Conservation (phyloP, 2,888 invertebrate species). For the Papilio gigon region DNA sequence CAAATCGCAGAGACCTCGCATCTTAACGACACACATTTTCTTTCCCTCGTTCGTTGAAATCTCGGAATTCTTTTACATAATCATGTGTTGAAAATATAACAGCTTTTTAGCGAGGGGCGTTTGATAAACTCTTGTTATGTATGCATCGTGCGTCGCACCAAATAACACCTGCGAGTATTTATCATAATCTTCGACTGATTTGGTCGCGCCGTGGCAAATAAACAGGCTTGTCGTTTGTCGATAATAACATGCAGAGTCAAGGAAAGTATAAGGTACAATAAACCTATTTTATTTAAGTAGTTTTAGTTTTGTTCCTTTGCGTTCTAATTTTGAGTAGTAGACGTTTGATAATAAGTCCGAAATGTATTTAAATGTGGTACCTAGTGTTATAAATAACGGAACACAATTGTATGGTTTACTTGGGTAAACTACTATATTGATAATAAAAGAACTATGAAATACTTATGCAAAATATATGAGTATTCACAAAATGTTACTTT, state of each 20-base stretch:
- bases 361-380: neutral
- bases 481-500: slow-evolving; percentile 5
- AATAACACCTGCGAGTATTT: slow-evolving; percentile 72
- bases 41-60: slow-evolving; percentile 67
- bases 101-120: slow-evolving; percentile 71
- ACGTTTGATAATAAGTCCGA: neutral
- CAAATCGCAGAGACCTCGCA: slow-evolving; percentile 67
- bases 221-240: slow-evolving; percentile 50
- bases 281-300: slow-evolving; percentile 27
- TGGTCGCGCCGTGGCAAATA: slow-evolving; percentile 52
- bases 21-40: slow-evolving; percentile 77
- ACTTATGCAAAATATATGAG: neutral
- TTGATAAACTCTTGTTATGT: slow-evolving; percentile 68
- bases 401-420: neutral
- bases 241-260: slow-evolving; percentile 29
- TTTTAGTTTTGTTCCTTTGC: neutral
- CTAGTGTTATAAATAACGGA: neutral
- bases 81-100: slow-evolving; percentile 81
- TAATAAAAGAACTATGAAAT: neutral
- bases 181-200: slow-evolving; percentile 72
- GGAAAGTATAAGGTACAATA: slow-evolving; percentile 12
- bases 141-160: slow-evolving; percentile 61
- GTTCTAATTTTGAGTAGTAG: too few relatives aligned
- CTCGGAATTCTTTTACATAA: slow-evolving; percentile 80
- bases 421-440: too few relatives aligned